Percentiles rank a stretch among this genome's conserved stretches.
phyloP scores from a whole-genome alignment of 2,113 vertebrate species.

The Platanista minor region DNA sequence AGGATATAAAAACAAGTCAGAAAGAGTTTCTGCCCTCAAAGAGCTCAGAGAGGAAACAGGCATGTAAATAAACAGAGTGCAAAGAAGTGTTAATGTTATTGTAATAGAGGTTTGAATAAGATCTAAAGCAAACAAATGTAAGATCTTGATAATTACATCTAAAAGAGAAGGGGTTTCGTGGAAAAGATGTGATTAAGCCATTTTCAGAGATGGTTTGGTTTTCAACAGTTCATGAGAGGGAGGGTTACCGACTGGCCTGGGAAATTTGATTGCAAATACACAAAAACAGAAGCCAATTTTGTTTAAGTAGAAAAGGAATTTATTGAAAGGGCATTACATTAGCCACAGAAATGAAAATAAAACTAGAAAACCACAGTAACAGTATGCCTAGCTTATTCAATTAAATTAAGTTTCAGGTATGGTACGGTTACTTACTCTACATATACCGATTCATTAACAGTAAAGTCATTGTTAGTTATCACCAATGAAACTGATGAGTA shows the following conservation, averaged over 20 bases:
- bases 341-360: background rate
- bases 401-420: background rate
- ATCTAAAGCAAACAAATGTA: background rate
- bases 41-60: background rate
- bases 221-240: background rate
- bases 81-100: background rate
- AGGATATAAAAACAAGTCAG: background rate
- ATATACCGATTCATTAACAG: background rate
- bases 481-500: background rate
- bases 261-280: background rate
- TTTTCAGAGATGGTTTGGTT: background rate
- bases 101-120: background rate
- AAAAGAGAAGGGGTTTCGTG: background rate
- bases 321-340: background rate
- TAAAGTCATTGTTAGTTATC: background rate
- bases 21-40: background rate
- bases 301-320: background rate
- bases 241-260: fast-evolving
- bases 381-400: background rate
- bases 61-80: background rate
- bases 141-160: background rate
- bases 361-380: background rate
- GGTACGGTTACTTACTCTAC: background rate
- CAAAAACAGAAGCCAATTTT: background rate
- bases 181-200: background rate